Base-by-base conservation (phyloP, 2,888 invertebrate genomes). In the Philereme vetulata region DNA sequence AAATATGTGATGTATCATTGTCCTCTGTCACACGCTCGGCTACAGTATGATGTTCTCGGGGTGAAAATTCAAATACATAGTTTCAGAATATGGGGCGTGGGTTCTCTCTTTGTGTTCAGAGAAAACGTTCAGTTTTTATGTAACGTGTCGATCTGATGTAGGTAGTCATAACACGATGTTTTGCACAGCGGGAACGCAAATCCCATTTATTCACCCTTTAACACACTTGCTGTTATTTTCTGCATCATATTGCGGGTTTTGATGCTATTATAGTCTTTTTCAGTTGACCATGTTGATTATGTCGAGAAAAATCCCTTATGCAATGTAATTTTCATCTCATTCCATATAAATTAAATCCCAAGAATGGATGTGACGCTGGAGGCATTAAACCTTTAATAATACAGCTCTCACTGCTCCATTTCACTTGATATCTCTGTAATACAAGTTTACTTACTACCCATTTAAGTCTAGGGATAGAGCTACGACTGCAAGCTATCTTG, bases 1-100 rank as follows among this genome's bases (percentile, higher is more conserved):
- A 88, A 90, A 91, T 90, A 89, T 90, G 86, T 90, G 90, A 89
- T 90, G 86, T 90, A 90, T 88, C 85, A 85, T 85, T 86, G 88
- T 79, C 81, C 85, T 79, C 75, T 85, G 88, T 84, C 87, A 82
- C 75, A 78, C 72, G 69, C 70, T 72, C 67, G 70, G 73, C 72
- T 75, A 78, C 76, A 79, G 78, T 81, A 78, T 78, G 78, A 77
- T 77, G 67, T 75, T 70, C 73, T 67, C 35, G 73, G 81, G 81
- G 81, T 71, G 77, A 67, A 75, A 78, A 83, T 85, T 84, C 84
- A 82, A 85, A 21, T 21, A 21, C 21, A 86, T 84, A 82, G 84
- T 85, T 85, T 79, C 72, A 67, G 68, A 72, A 72, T 69, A 71
- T 75, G 73, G 75, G 75, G 75, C 47, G 57, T 68, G 66, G 64